Evolutionary conservation across 2,888 invertebrate genomes (phyloP).

Genomic region (Bugulina stolonifera): DNA sequence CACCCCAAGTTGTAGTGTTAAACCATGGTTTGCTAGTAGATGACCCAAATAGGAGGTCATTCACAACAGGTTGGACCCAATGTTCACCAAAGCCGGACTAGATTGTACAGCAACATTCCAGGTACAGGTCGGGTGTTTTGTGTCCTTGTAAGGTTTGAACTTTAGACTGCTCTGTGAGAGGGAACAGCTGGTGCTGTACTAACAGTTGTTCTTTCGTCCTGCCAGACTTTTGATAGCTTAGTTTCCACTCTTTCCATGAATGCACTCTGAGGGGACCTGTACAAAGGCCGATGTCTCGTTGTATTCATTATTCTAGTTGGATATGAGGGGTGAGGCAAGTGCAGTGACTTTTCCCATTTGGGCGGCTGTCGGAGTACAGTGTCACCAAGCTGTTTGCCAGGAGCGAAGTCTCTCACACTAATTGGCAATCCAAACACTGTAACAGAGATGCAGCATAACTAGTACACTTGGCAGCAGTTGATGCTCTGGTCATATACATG

Average conservation of each 20-base stretch:
- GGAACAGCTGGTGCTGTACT: background rate
- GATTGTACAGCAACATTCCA: no score
- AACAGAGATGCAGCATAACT: no score
- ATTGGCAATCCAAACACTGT: slow-evolving; percentile 41
- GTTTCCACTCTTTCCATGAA: slow-evolving; percentile 45
- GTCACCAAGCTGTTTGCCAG: slow-evolving; percentile 42
- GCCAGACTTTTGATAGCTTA: slow-evolving; percentile 37
- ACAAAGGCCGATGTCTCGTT: slow-evolving; percentile 40
- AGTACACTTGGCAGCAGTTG: no score
- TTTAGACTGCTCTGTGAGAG: background rate
- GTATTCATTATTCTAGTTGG: slow-evolving; percentile 41
- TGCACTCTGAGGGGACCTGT: slow-evolving; percentile 44
- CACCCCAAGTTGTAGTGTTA: no score
- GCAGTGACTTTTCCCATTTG: slow-evolving; percentile 38
- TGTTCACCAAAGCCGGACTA: no score
- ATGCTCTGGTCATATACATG: no score
- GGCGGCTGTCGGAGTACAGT: slow-evolving; percentile 36
- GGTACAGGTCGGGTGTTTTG: no score
- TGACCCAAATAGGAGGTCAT: no score
- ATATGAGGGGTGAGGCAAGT: slow-evolving; percentile 38
- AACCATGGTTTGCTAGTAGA: no score
- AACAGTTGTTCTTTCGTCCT: slow-evolving; percentile 32
- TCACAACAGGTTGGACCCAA: no score
- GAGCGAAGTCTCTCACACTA: slow-evolving; percentile 35
- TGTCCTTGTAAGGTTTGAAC: no score